Evolutionary conservation across 2,888 invertebrate genomes (phyloP).

Genomic region (Xestia rhomboidea): DNA sequence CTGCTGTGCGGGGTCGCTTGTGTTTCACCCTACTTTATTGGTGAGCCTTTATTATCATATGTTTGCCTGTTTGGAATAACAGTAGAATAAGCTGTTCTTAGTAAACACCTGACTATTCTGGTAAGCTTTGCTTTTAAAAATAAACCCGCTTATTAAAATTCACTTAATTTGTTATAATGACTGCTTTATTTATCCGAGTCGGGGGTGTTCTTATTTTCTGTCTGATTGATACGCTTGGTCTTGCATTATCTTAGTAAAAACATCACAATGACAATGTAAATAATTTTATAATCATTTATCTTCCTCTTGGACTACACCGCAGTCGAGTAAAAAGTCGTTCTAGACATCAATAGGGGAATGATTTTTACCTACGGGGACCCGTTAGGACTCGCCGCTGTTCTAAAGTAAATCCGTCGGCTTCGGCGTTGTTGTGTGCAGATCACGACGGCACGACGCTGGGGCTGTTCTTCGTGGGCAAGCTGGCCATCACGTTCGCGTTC

Average conservation of each 20-base stretch:
- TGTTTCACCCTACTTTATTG: constrained; percentile 79
- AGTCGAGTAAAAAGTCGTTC: not conserved
- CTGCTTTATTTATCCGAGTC: not conserved
- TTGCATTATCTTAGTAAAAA: not conserved
- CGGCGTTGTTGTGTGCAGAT: constrained; percentile 67
- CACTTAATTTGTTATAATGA: not conserved
- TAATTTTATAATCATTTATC: not conserved
- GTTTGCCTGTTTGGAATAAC: too few species aligned
- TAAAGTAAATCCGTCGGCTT: not conserved
- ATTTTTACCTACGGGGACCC: not conserved
- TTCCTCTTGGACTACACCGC: not conserved
- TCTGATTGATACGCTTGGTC: not conserved
- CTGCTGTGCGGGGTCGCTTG: constrained; percentile 82
- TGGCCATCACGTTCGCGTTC: constrained; percentile 92
- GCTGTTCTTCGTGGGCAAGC: constrained; percentile 92
- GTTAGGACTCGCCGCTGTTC: not conserved
- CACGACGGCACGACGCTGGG: constrained; percentile 78
- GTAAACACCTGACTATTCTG: not conserved
- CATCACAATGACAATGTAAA: not conserved
- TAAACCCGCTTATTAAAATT: not conserved
- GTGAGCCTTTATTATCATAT: constrained; percentile 70
- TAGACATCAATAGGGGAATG: not conserved
- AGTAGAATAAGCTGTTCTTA: not conserved
- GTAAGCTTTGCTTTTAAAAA: not conserved
- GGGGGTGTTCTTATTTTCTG: not conserved